phyloP scores from a whole-genome alignment of 1,140 invertebrate species.

The Scaptomyza montana region DNA sequence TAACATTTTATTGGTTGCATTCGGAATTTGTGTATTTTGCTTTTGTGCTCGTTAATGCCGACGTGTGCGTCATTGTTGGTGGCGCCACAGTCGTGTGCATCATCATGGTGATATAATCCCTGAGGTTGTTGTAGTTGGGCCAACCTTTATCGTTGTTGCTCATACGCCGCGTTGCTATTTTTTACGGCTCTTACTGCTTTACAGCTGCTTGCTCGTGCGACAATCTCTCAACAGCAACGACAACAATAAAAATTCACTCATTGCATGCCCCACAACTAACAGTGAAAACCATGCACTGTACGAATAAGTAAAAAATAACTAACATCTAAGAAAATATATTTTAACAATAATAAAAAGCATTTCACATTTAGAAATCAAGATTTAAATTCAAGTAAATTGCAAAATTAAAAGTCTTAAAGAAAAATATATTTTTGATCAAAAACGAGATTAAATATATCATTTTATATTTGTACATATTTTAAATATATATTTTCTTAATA shows the following conservation, averaged over 20 bases:
- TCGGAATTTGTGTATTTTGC: neutral
- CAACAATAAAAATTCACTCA: conserved; percentile 1
- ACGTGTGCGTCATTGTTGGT: neutral
- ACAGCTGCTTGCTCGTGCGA: conserved; percentile 23
- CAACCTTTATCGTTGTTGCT: conserved; percentile 34
- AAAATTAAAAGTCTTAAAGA: no score
- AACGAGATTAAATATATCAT: no score
- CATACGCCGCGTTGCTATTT: conserved; percentile 52
- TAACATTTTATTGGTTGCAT: neutral
- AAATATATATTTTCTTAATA: no score
- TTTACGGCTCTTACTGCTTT: conserved; percentile 31
- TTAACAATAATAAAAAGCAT: no score
- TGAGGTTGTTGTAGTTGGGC: conserved; percentile 9
- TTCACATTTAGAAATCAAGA: no score
- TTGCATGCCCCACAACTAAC: conserved; percentile 16
- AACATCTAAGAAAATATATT: no score
- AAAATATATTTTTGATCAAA: no score
- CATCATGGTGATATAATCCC: conserved; percentile 44
- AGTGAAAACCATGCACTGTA: conserved; percentile 10
- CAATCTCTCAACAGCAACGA: conserved; percentile 22
- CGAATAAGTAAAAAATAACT: no score
- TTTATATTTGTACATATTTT: no score
- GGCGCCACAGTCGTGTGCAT: conserved; percentile 7
- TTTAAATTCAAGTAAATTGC: no score
- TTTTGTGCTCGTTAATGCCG: conserved; percentile 44